A percentile compares a stretch with the other conserved stretches of the same genome.
phyloP scores from a whole-genome alignment of 2,888 invertebrate species.

The Ophion ellenae region DNA sequence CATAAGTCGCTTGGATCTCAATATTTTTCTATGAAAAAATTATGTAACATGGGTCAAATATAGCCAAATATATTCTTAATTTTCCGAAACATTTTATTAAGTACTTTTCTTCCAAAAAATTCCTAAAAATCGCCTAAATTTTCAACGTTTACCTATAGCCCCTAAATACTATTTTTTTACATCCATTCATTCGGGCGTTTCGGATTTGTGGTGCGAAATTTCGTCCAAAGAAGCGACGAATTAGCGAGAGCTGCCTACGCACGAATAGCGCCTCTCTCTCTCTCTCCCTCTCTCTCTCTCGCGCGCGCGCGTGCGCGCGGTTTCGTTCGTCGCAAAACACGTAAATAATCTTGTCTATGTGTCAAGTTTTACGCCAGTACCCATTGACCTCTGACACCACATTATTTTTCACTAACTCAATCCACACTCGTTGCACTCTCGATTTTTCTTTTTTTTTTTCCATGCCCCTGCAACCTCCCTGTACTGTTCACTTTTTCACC shows the following conservation, averaged over 20 bases:
- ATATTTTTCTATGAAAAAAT: too few relatives aligned
- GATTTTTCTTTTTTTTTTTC: constrained; percentile 11
- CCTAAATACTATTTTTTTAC: too few relatives aligned
- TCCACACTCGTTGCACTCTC: constrained; percentile 9
- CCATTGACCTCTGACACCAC: constrained; percentile 26
- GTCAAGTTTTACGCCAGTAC: neutral
- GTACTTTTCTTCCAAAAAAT: too few relatives aligned
- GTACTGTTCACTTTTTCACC: neutral
- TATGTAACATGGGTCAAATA: too few relatives aligned
- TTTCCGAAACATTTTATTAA: too few relatives aligned
- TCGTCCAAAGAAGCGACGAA: neutral
- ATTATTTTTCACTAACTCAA: neutral
- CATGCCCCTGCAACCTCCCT: neutral
- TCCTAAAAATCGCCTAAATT: too few relatives aligned
- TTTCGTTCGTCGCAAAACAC: neutral
- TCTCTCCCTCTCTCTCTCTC: neutral
- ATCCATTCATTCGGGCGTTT: neutral
- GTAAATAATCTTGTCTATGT: constrained; percentile 11
- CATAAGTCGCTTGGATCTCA: too few relatives aligned
- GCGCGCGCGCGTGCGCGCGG: neutral
- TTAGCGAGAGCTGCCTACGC: neutral
- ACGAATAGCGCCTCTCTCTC: neutral
- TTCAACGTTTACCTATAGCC: too few relatives aligned
- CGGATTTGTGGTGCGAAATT: neutral
- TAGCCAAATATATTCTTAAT: too few relatives aligned